These are phyloP conservation scores for Carapus acus DNA, from an alignment of 2,797 vertebrate genomes.

Conservation along the genomic window DNA sequence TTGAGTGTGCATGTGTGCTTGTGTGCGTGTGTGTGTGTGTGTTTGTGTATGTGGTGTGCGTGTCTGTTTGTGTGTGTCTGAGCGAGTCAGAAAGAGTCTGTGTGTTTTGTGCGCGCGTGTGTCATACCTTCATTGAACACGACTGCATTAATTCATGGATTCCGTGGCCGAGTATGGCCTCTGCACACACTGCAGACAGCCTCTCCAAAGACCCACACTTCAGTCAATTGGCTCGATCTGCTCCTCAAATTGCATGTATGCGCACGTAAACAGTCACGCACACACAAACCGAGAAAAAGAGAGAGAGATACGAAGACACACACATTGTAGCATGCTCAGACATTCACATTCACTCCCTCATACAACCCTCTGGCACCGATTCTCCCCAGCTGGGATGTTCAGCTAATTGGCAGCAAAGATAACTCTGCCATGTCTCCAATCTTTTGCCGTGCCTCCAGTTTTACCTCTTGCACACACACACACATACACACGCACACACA, in stretches of 20 bases:
- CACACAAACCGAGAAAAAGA: conserved; percentile 9
- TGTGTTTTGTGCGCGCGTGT: neutral
- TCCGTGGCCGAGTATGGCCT: conserved; percentile 47
- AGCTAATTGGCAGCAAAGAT: conserved; percentile 13
- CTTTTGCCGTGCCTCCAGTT: conserved; percentile 7
- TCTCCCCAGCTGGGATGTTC: conserved; percentile 5
- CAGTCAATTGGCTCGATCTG: conserved; percentile 41
- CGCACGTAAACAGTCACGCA: conserved; percentile 9
- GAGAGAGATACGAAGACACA: conserved; percentile 10
- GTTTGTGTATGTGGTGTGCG: neutral
- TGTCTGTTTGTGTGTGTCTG: conserved; percentile 1
- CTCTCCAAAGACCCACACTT: conserved; percentile 49
- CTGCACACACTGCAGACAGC: conserved; percentile 39
- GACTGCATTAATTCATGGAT: conserved; percentile 53
- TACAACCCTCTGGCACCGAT: conserved; percentile 1
- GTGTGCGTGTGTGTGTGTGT: conserved; percentile 1
- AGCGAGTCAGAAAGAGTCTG: conserved; percentile 8
- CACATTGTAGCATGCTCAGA: conserved; percentile 6
- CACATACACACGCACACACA: too few relatives aligned
- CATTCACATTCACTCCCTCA: conserved; percentile 13
- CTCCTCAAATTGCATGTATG: conserved; percentile 28
- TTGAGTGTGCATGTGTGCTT: neutral
- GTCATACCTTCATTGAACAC: conserved; percentile 44
- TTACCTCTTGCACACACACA: conserved; percentile 3
- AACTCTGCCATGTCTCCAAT: conserved; percentile 2